Percentiles rank a stretch among this genome's conserved stretches.
These are phyloP conservation scores for Kryphioiulus occultus DNA, from an alignment of 2,888 invertebrate genomes.

Conservation along the genomic window DNA sequence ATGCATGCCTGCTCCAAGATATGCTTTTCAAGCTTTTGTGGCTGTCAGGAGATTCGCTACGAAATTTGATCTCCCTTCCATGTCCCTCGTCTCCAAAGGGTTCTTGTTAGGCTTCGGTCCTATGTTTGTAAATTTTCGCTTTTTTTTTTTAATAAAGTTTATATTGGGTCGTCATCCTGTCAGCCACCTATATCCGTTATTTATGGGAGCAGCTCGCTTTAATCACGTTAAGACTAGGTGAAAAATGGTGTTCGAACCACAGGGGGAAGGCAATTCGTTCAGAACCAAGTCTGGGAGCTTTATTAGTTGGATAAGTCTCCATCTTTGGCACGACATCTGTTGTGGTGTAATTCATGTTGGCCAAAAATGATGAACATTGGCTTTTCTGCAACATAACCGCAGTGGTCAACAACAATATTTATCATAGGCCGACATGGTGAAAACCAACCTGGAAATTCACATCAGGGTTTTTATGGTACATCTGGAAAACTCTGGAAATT, in stretches of 20 bases:
- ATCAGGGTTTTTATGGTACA: too few relatives aligned
- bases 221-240: slow-evolving; percentile 31
- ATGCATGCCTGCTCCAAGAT: not conserved
- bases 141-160: not conserved
- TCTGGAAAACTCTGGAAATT: too few relatives aligned
- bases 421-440: not conserved
- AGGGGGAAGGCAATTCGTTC: not conserved
- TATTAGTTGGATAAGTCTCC: not conserved
- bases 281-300: not conserved
- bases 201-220: not conserved
- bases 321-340: not conserved
- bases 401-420: not conserved
- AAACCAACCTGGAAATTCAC: too few relatives aligned
- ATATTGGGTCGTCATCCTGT: slow-evolving; percentile 9
- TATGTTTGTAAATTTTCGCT: not conserved
- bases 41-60: not conserved
- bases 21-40: not conserved
- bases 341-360: not conserved
- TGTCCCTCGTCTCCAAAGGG: not conserved
- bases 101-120: not conserved
- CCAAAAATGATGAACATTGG: not conserved
- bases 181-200: not conserved
- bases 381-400: slow-evolving; percentile 24
- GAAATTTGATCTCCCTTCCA: not conserved
- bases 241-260: not conserved